Evolutionary conservation across 1,140 invertebrate species (phyloP), one percentile per base, ranked within the genome.

Genomic region (Micrasema minimum): DNA sequence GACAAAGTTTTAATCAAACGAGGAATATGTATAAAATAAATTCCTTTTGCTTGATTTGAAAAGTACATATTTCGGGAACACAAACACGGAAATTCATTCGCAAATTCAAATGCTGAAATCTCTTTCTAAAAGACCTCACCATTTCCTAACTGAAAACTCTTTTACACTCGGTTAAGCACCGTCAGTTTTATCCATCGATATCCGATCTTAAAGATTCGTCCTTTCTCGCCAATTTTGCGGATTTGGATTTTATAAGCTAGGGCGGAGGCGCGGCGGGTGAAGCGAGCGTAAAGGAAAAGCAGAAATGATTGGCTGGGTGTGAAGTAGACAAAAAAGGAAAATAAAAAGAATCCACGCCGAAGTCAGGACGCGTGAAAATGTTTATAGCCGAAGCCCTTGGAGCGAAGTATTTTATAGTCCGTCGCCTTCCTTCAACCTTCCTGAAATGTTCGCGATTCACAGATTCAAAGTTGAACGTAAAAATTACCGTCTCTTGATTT

Each of bases 401-500:
- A 57, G 66, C 71, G 67, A 48, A n/a, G 53, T 38, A 51, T 61
- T 69, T 69, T 61, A 69, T 69, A 61, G 55, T 61, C 57, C 57
- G 57, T 50, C 67, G 46, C 64, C 22, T 45, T 67, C 57, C 48
- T n/a, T 57, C 61, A 37, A 14, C 48, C 26, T 35, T 70, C 26
- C n/a, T n/a, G n/a, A n/a, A n/a, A n/a, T n/a, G 37, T 53, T 53
- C 37, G 59, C 65, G 71, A 62, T 43, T 65, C 71, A 57, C 55
- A 64, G 65, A 65, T 71, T 72, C 71, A 61, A 59, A 61, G 67
- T 46, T 35, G 38, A 43, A 55, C 66, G 65, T 72, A 72, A 72
- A 71, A 72, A 72, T 72, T 72, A 72, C 66, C 57, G 66, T 41
- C 61, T 57, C 53, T 61, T 68, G 71, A 72, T 72, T 72, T 72